phyloP scores from a whole-genome alignment of 1,140 invertebrate species.

The Aphis craccivora region DNA sequence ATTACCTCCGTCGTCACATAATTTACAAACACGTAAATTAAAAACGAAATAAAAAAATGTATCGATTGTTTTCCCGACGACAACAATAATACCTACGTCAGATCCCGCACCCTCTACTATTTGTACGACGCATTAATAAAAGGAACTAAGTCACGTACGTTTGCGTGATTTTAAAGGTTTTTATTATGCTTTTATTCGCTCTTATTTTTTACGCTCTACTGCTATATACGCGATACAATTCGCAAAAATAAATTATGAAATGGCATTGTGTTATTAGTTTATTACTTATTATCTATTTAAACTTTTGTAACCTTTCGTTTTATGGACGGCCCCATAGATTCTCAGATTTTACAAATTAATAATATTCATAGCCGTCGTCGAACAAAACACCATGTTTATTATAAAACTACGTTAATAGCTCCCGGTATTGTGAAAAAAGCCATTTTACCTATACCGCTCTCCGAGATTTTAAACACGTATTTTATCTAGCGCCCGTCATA shows the following conservation, averaged over 20 bases:
- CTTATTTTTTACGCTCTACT: not conserved
- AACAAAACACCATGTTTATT: not conserved
- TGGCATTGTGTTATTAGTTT: not conserved
- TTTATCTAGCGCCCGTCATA: not conserved
- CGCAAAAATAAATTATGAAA: not conserved
- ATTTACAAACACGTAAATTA: not conserved
- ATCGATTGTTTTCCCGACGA: not conserved
- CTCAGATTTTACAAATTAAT: not conserved
- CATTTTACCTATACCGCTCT: not conserved
- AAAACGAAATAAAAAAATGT: not conserved
- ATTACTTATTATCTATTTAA: not conserved
- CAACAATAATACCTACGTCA: not conserved
- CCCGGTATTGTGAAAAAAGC: not conserved
- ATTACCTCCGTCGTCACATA: not conserved
- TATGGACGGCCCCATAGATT: not conserved
- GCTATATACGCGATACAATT: not conserved
- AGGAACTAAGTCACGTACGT: constrained; percentile 1
- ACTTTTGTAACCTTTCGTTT: not conserved
- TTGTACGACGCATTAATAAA: not conserved
- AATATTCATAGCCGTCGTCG: not conserved
- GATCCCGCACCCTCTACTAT: not conserved
- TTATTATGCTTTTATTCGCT: not conserved
- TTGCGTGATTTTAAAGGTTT: not conserved
- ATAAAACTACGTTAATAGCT: not conserved
- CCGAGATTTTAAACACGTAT: not conserved